Conservation (phyloP, 1,140 invertebrate genomes). For the Brachionus calyciflorus region DNA sequence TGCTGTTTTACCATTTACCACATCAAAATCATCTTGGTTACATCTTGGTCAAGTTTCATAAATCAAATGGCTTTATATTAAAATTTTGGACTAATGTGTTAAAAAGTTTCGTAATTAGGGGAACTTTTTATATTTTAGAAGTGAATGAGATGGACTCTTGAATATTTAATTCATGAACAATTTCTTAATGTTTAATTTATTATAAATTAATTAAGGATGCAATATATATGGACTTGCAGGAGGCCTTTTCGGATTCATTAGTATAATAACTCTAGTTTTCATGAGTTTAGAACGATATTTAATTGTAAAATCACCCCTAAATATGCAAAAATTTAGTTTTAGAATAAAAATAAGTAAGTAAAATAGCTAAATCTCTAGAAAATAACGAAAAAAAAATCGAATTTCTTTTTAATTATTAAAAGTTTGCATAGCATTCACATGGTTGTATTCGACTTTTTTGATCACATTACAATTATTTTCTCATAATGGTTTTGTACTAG, state of each 20-base stretch:
- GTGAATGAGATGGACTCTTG: too few relatives aligned
- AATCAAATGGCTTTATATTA: too few relatives aligned
- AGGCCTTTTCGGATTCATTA: conserved; percentile 38
- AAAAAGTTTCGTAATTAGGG: too few relatives aligned
- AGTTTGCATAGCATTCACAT: conserved; percentile 26
- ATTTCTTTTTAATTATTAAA: neutral
- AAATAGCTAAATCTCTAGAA: neutral
- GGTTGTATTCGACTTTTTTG: conserved; percentile 12
- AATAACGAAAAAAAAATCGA: neutral
- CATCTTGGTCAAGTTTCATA: too few relatives aligned
- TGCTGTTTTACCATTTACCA: too few relatives aligned
- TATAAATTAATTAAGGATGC: conserved; percentile 15
- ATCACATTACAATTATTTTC: conserved; percentile 15
- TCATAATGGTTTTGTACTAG: conserved; percentile 35
- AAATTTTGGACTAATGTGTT: too few relatives aligned
- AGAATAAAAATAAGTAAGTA: conserved; percentile 21
- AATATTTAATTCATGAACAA: too few relatives aligned
- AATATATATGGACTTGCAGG: conserved; percentile 32
- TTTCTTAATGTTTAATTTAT: neutral
- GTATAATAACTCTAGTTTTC: conserved; percentile 22
- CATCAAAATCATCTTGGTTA: too few relatives aligned
- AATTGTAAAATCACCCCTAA: conserved; percentile 19
- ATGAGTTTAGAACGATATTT: conserved; percentile 9
- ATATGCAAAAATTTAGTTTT: neutral
- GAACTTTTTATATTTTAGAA: too few relatives aligned